Evolutionary conservation across 2,113 vertebrate genomes (phyloP).

Genomic region (Henicopernis longicauda): DNA sequence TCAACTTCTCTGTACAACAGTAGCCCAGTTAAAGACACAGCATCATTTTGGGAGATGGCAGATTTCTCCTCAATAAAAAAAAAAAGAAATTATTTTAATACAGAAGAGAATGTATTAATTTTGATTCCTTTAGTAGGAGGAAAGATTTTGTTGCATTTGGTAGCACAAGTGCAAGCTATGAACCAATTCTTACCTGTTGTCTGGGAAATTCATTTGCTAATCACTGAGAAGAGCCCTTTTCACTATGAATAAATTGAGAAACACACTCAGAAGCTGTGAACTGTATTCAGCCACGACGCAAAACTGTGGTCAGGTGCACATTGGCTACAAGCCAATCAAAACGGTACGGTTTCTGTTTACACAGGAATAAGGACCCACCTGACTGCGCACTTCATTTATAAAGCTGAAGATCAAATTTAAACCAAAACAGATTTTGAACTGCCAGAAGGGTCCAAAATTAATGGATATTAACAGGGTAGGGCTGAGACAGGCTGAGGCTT

Average conservation of each 20-base stretch:
- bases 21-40: conserved; percentile 13
- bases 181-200: not conserved
- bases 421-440: not conserved
- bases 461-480: not conserved
- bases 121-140: not conserved
- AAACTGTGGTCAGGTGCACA: accelerated
- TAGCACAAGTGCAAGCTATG: not conserved
- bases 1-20: not conserved
- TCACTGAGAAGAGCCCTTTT: not conserved
- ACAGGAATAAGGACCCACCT: not conserved
- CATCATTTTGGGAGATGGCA: not conserved
- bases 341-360: accelerated
- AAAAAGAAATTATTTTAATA: not conserved
- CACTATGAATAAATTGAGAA: not conserved
- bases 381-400: accelerated
- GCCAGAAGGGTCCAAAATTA: not conserved
- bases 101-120: not conserved
- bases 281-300: not conserved
- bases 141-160: not conserved
- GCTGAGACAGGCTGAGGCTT: not conserved
- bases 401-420: not conserved
- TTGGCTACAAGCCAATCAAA: not conserved
- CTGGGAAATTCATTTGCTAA: not conserved
- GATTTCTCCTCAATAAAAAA: not conserved
- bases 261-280: not conserved